Conservation (phyloP, 1,140 invertebrate genomes). For the Zaprionus gabonicus region DNA sequence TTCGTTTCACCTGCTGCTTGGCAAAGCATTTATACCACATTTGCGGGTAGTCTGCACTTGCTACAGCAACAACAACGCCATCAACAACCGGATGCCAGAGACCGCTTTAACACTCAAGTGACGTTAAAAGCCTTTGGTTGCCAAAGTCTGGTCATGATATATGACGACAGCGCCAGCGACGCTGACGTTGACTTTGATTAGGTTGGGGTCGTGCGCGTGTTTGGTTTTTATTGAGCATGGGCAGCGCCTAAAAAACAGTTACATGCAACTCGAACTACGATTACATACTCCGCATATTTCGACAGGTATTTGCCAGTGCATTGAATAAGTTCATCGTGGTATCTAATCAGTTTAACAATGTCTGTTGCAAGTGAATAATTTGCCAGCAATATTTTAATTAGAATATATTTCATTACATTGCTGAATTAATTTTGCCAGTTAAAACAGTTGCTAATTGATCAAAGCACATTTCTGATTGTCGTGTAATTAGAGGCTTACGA, state of each 20-base stretch:
- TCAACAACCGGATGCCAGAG: conserved; percentile 59
- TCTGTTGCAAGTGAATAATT: neutral
- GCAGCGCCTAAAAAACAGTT: conserved; percentile 30
- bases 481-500: neutral
- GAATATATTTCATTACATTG: neutral
- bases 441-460: conserved; percentile 12
- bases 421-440: conserved; percentile 19
- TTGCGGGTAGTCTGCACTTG: conserved; percentile 4
- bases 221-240: conserved; percentile 57
- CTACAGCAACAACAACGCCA: conserved; percentile 2
- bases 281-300: conserved; percentile 14
- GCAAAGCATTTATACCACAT: conserved; percentile 8
- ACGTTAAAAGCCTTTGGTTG: conserved; percentile 55
- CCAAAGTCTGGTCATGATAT: conserved; percentile 62
- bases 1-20: neutral
- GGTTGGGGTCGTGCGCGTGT: conserved; percentile 42
- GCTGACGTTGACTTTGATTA: conserved; percentile 52
- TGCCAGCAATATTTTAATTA: neutral
- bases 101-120: conserved; percentile 51
- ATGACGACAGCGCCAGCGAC: conserved; percentile 56
- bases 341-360: neutral
- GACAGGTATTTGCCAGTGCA: conserved; percentile 6
- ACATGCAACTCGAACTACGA: conserved; percentile 19
- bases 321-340: conserved; percentile 2
- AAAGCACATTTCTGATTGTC: neutral